Conservation (phyloP, 1,140 invertebrate genomes). For the Chrysopa pallens region DNA sequence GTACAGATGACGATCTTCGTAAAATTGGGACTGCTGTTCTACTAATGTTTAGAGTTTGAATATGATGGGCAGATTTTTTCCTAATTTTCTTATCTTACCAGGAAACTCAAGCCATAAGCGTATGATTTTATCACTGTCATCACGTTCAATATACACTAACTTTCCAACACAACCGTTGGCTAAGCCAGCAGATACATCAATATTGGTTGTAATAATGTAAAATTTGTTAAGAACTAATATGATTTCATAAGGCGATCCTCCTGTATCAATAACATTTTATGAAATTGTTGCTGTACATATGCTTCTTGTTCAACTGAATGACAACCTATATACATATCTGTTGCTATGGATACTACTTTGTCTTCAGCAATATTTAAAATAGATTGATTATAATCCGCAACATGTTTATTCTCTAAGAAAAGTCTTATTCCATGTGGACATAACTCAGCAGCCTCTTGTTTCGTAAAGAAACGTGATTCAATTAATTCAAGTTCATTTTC, state of each 20-base stretch:
- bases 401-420: constrained; percentile 7
- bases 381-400: constrained; percentile 9
- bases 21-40: no score
- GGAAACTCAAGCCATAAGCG: constrained; percentile 2
- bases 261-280: constrained; percentile 18
- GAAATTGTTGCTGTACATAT: constrained; percentile 12
- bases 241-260: constrained; percentile 17
- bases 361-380: constrained; percentile 10
- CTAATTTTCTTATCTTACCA: no score
- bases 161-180: constrained; percentile 19
- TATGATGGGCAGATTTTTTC: no score
- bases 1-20: no score
- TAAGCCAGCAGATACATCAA: constrained; percentile 18
- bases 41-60: no score
- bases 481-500: constrained; percentile 7
- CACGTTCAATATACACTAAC: constrained; percentile 14
- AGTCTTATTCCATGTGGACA: constrained; percentile 10
- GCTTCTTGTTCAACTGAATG: neutral
- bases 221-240: constrained; percentile 11
- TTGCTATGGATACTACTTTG: constrained; percentile 9
- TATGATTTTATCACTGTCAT: constrained; percentile 5
- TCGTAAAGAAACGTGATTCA: constrained; percentile 9
- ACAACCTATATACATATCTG: constrained; percentile 6
- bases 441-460: constrained; percentile 3
- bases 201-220: constrained; percentile 21